Base-by-base conservation (phyloP, 2,888 invertebrate genomes). In the Thyatira batis region DNA sequence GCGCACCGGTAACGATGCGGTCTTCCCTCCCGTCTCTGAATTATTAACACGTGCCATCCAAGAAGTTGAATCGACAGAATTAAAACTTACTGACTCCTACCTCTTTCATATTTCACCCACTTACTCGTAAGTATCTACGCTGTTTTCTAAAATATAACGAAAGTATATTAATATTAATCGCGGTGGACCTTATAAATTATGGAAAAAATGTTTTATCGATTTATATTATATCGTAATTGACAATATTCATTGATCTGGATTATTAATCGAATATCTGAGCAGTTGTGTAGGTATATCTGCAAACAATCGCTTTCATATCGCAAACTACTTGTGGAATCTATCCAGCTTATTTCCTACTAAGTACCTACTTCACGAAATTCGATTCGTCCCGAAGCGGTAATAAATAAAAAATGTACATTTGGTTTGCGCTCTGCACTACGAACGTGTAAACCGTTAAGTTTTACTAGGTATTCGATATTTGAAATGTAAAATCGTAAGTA, bases 11-110 rank as follows among this genome's bases (percentile, higher is more conserved):
- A 79, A 83, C 83, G 81, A 76, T 78, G 82, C 85, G 85, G 84
- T 79, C 71, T 73, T 73, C 75, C 81, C 78, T 68, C 60, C 77
- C 68, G 67, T 60, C 67, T 54, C 68, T 89, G 84, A 88, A 89
- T 89, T 88, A 88, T 89, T 89, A 84, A 89, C 82, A 77, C 73
- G 68, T 75, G 85, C 85, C 84, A 87, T 89, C 85, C 79, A 75
- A 82, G 81, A 84, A 88, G 81, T 88, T 87, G 85, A 84, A 87
- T 87, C 83, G 84, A 82, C 86, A 80, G 81, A 86, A 89, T 88
- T 89, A 88, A 88, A 87, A 89, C 84, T 87, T 85, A 80, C 81
- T 71, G 60, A 80, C 27, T 13, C 10, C 25, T 25, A 45, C 76
- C 78, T 84, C 78, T 82, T 87, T 84, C 84, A 88, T 85, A 86